Evolutionary conservation across 1,140 invertebrate genomes (phyloP).

Genomic region (Chironomus striatipennis): DNA sequence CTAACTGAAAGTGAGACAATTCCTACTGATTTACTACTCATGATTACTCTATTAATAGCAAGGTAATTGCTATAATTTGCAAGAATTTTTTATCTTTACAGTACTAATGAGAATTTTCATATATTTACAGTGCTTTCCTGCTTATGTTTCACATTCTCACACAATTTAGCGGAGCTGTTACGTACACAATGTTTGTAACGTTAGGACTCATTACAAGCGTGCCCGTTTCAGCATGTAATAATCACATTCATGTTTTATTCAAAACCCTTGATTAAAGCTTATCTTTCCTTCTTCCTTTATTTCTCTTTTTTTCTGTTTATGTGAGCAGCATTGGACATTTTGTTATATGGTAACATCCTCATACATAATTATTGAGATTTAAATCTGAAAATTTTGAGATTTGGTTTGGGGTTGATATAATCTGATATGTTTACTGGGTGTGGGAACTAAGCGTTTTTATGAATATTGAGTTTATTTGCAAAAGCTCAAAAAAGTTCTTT

Average conservation of each 20-base stretch:
- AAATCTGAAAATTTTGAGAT: no score
- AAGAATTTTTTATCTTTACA: constrained; percentile 18
- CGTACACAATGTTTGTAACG: constrained; percentile 88
- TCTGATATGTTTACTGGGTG: no score
- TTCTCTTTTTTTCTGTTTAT: not conserved
- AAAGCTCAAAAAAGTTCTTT: no score
- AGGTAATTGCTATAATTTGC: constrained; percentile 47
- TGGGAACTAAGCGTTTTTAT: no score
- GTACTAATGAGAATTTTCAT: constrained; percentile 24
- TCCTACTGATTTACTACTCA: constrained; percentile 67
- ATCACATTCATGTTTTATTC: constrained; percentile 11
- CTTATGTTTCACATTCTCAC: constrained; percentile 82
- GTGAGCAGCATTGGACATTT: constrained; percentile 4
- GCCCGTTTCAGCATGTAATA: constrained; percentile 79
- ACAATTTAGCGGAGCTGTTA: constrained; percentile 82
- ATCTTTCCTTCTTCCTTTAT: not conserved
- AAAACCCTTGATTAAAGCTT: not conserved
- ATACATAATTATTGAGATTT: no score
- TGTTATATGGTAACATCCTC: not conserved
- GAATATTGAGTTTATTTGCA: no score
- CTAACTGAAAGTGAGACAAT: constrained; percentile 75
- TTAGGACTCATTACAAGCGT: constrained; percentile 84
- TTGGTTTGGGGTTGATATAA: no score
- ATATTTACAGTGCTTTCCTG: constrained; percentile 39
- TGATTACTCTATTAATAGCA: constrained; percentile 67